Evolutionary conservation across 2,888 invertebrate species (phyloP).

Genomic region (Zelleria hepariella): DNA sequence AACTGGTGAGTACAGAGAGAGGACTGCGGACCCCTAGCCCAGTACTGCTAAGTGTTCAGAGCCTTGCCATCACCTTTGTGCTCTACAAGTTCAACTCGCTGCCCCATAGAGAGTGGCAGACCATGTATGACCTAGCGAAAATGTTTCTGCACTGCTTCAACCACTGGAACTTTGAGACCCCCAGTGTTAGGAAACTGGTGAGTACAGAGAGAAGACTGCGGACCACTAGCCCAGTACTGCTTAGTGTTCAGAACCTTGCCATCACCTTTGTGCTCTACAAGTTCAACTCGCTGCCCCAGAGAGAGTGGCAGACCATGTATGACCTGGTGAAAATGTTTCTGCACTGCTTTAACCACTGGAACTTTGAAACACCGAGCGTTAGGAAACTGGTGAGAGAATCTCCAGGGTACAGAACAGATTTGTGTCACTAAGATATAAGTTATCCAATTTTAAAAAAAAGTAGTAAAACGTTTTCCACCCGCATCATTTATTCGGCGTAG

Average conservation of each 20-base stretch:
- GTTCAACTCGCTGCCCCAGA: slow-evolving; percentile 81
- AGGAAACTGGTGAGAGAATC: slow-evolving; percentile 74
- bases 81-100: slow-evolving; percentile 88
- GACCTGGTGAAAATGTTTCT: slow-evolving; percentile 94
- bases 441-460: no score
- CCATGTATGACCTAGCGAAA: slow-evolving; percentile 84
- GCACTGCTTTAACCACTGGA: slow-evolving; percentile 95
- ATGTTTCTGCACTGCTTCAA: slow-evolving; percentile 95
- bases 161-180: slow-evolving; percentile 95
- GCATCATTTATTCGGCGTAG: no score
- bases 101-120: slow-evolving; percentile 76
- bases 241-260: slow-evolving; percentile 95
- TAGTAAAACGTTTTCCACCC: no score
- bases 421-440: no score
- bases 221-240: slow-evolving; percentile 91
- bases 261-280: slow-evolving; percentile 92
- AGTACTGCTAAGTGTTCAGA: slow-evolving; percentile 94
- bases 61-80: slow-evolving; percentile 95
- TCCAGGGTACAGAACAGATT: no score
- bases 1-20: slow-evolving; percentile 44
- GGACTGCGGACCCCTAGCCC: slow-evolving; percentile 80
- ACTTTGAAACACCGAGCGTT: slow-evolving; percentile 91
- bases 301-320: slow-evolving; percentile 75
- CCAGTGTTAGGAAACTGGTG: slow-evolving; percentile 79
- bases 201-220: slow-evolving; percentile 32